Base-by-base conservation (phyloP, 2,797 vertebrate genomes). In the Scolopax bukidnonensis region DNA sequence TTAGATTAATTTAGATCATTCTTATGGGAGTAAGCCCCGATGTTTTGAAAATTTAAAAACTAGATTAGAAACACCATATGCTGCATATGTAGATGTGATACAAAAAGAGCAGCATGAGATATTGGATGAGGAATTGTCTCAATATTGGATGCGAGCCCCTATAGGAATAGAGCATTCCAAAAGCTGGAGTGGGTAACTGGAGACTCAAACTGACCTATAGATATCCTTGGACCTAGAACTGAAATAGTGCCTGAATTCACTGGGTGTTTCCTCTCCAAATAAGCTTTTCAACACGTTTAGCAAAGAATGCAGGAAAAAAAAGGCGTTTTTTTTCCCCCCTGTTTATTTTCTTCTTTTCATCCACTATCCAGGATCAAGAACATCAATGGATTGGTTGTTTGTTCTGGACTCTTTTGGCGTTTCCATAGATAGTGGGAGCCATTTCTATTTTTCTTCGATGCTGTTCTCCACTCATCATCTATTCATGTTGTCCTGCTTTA, bases 31-130 rank as follows among this genome's bases (percentile, higher is more conserved):
- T 57, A 67, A 86, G n/a, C 27, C 48, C 53, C 5, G 0, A 63
- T 75, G 81, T 61, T 79, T 75, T 76, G 77, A 67, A 93, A 79
- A 79, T 61, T 70, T 4, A 19, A 48, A 83, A 57, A 28, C 63
- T 51, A 65, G 67, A 88, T 91, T 69, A 82, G 81, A 86, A 89
- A 70, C 67, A 41, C 67, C 84, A 74, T 86, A 82, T 91, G 76
- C 56, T 84, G 38, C 51, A 27, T 79, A 70, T 65, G 57, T 89
- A 41, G n/a, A 83, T 57, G 57, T 51, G 63, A 65, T 38, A 64
- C 13, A 48, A 67, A 84, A 90, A 64, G 50, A 77, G 45, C 80
- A 78, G 30, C 28, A 12, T 54, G 28, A 63, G 40, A 59, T 81
- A 43, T 18, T 68, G 30, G 25, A 14, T 54, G n/a, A 73, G 43